Base-by-base conservation (phyloP, 2,888 invertebrate species). In the Stenolophus ochropezus region DNA sequence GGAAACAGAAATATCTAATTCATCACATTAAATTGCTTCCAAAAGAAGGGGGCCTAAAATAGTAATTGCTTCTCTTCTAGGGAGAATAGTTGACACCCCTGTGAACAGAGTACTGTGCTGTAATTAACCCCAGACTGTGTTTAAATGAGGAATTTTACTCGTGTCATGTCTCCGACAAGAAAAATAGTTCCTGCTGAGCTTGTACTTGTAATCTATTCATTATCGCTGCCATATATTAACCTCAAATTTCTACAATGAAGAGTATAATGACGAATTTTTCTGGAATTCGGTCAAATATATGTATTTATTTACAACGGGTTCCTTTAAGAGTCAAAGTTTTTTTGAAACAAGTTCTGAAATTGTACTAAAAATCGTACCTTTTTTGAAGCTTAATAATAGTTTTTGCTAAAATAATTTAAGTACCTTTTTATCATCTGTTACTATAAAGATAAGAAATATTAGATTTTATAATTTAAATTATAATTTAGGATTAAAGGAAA, bases 1-100 rank as follows among this genome's bases (percentile, higher is more conserved):
- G 73, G 73, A 73, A 73, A 73, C 49, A 73, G 73, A 73, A 73
- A 73, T 73, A 49, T 49, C 21, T 73, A 73, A 49, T 73, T 73
- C 73, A 73, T 73, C 73, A 49, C 23, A 49, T 49, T 73, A 73
- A 73, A 73, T 73, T 73, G 49, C 73, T 73, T 49, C 49, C 21
- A 73, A 47, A 69, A 73, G 47, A 21, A 49, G 49, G 73, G 73
- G 73, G 23, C 23, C 27, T 18, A 69, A 73, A 49, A 73, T 73
- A 73, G 73, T 73, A 73, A 73, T 73, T 73, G 73, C 47, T 71
- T 71, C 14, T 69, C 47, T 71, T 71, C 14, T 69, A 69, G 65
- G 65, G 65, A 23, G 61, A 61, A 61, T 61, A 61, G 61, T 61
- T 61, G 61, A 61, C 61, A 61, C 61, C 61, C 61, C 61, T 61